Conservation (phyloP, 2,113 vertebrate species). For the Tauraco erythrolophus region DNA sequence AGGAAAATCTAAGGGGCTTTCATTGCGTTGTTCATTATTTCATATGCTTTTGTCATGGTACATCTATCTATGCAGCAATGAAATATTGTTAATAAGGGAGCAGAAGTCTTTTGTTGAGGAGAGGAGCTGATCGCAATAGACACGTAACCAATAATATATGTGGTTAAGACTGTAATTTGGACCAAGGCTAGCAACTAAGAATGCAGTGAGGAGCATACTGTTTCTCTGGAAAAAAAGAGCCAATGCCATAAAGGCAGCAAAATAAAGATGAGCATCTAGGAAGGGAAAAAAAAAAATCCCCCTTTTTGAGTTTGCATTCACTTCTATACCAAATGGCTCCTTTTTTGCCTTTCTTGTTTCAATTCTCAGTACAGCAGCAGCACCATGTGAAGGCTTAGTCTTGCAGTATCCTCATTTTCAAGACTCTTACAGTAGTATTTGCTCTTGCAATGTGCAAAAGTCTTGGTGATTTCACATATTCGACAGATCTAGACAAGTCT, state of each 20-base stretch:
- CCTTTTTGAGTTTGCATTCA: not conserved
- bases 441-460: not conserved
- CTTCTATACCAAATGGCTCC: not conserved
- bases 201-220: not conserved
- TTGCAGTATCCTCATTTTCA: not conserved
- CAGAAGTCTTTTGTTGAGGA: slow-evolving; percentile 45
- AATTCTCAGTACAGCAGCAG: not conserved
- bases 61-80: slow-evolving; percentile 5
- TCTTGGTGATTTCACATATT: not conserved
- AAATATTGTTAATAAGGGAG: slow-evolving; percentile 39
- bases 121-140: slow-evolving; percentile 48
- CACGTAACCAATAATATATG: slow-evolving; percentile 34
- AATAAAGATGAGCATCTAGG: not conserved
- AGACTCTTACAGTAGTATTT: not conserved
- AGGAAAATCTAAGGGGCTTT: slow-evolving; percentile 57
- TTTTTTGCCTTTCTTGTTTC: not conserved
- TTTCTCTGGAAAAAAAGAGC: not conserved
- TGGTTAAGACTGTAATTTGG: slow-evolving; percentile 29
- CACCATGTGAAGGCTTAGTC: not conserved
- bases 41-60: slow-evolving; percentile 48
- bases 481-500: not conserved
- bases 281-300: not conserved
- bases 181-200: not conserved
- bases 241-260: not conserved
- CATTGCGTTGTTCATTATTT: slow-evolving; percentile 50